Evolutionary conservation across 2,888 invertebrate genomes (phyloP).

Genomic region (Toxonevra muliebris): DNA sequence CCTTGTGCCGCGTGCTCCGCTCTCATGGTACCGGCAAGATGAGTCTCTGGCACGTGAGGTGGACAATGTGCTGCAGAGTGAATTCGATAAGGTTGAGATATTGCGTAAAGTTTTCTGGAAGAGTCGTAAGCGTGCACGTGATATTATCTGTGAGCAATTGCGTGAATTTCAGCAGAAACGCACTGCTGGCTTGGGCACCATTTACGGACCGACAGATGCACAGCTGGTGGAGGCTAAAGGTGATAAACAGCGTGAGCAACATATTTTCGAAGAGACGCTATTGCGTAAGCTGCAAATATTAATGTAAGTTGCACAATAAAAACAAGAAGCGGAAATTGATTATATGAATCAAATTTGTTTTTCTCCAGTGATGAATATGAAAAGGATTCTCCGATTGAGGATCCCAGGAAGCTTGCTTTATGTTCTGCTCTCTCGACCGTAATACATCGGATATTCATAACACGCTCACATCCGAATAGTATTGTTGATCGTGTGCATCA

Average conservation of each 20-base stretch:
- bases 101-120: slow-evolving; percentile 89
- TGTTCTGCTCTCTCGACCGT: slow-evolving; percentile 82
- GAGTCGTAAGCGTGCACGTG: slow-evolving; percentile 75
- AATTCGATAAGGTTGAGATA: slow-evolving; percentile 89
- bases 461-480: slow-evolving; percentile 69
- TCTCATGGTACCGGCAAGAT: slow-evolving; percentile 64
- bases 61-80: slow-evolving; percentile 83
- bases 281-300: slow-evolving; percentile 77
- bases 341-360: background rate
- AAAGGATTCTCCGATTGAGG: slow-evolving; percentile 69
- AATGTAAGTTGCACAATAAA: slow-evolving; percentile 66
- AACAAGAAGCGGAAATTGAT: background rate
- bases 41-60: slow-evolving; percentile 90
- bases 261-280: slow-evolving; percentile 78
- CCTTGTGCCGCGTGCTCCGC: slow-evolving; percentile 82
- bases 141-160: slow-evolving; percentile 62
- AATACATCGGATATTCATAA: slow-evolving; percentile 78
- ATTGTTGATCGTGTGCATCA: slow-evolving; percentile 80
- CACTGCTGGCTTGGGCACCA: slow-evolving; percentile 86
- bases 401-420: slow-evolving; percentile 74
- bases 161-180: slow-evolving; percentile 79
- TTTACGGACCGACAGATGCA: slow-evolving; percentile 88
- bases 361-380: slow-evolving; percentile 71
- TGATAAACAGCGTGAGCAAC: slow-evolving; percentile 80
- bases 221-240: slow-evolving; percentile 81